Conservation (phyloP, 2,888 invertebrate genomes). For the Formica aserva region DNA sequence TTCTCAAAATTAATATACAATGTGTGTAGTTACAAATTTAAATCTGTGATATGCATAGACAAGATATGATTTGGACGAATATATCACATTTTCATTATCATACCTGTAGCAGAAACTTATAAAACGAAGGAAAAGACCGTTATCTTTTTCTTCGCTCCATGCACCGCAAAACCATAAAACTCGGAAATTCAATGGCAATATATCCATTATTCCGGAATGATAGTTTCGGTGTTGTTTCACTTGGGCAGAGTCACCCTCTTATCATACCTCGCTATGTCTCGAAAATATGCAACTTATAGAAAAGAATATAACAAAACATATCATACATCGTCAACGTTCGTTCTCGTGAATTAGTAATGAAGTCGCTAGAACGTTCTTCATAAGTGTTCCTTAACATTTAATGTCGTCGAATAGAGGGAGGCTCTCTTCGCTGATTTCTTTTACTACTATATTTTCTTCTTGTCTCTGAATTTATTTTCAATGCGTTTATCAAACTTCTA, state of each 20-base stretch:
- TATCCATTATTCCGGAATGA: slow-evolving; percentile 45
- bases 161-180: slow-evolving; percentile 58
- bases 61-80: background rate
- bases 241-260: background rate
- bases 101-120: slow-evolving; percentile 54
- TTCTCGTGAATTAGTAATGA: slow-evolving; percentile 31
- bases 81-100: background rate
- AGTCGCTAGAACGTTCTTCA: background rate
- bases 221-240: background rate
- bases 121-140: slow-evolving; percentile 18
- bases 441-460: background rate
- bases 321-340: background rate
- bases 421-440: slow-evolving; percentile 6
- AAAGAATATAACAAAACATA: background rate
- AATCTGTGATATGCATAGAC: background rate
- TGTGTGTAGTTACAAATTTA: background rate
- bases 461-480: background rate
- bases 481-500: background rate
- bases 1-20: background rate
- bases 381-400: slow-evolving; percentile 31
- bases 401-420: background rate
- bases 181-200: slow-evolving; percentile 58
- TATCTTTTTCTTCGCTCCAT: slow-evolving; percentile 43
- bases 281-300: slow-evolving; percentile 15
- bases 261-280: background rate